Evolutionary conservation across 2,797 vertebrate species (phyloP), one percentile per base, ranked within the genome.

Genomic region (Karalla daura): DNA sequence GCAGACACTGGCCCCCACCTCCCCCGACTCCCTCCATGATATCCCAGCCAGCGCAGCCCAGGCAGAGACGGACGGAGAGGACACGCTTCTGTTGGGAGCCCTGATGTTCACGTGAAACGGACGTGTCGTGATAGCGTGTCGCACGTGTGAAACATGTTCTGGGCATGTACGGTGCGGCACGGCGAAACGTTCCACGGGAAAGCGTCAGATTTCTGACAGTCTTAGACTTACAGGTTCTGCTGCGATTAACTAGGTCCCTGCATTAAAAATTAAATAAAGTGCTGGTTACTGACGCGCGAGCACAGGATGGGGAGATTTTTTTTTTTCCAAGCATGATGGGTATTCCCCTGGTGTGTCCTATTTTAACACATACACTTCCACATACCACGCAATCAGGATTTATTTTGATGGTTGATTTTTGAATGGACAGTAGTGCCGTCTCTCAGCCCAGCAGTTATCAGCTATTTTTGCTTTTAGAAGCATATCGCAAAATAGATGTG

Each of bases 1-100:
- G 75, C 62, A 76, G 56, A 71, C 64, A 21, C 71, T 45, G 12
- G 36, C 53, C 49, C 67, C 60, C 47, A 13, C 20, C 44, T 49
- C 32, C 67, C n/a, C 15, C 30, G 23, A 36, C 45, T 37, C 46
- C 37, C 52, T 69, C 55, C 33, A 12, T 55, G 45, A 52, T 56
- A 50, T 62, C 54, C 50, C 65, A 44, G 75, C 43, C 54, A 36
- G 86, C 91, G 79, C n/a, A 46, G 60, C 91, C 79, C n/a, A 46
- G 60, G 72, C 28, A 66, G 37, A 56, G 43, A 45, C 17, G 7
- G 33, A 71, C 35, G 11, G 30, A 47, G 10, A 4, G n/a, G 49
- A 21, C 21, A 50, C 1, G 23, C 30, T 5, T 54, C 17, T 30
- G 13, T 47, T 30, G 28, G 1, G 36, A 59, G 43, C 36, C 43